phyloP scores from a whole-genome alignment of 2,113 vertebrate species.

The Budorcas taxicolor region DNA sequence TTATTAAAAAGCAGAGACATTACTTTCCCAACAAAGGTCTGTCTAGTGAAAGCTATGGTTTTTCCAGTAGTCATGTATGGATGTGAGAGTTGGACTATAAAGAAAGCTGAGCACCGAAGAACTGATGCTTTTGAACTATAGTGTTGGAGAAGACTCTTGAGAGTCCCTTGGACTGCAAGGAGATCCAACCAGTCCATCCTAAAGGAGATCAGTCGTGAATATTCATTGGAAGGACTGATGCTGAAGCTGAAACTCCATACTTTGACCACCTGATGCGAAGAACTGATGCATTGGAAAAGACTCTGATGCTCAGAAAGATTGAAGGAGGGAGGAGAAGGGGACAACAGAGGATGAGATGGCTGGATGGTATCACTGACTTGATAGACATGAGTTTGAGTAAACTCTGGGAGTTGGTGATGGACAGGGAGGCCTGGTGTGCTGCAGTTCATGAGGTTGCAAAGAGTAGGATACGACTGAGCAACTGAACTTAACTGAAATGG shows the following conservation, averaged over 20 bases:
- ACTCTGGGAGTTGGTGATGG: background rate
- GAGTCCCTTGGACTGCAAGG: background rate
- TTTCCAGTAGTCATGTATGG: background rate
- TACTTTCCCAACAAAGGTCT: background rate
- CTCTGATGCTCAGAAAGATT: background rate
- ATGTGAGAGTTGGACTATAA: background rate
- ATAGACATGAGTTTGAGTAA: background rate
- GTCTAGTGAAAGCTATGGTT: background rate
- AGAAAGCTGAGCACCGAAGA: fast-evolving
- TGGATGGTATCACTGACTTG: background rate
- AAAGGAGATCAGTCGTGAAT: background rate
- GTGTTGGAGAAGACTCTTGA: background rate
- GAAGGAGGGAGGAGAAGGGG: background rate
- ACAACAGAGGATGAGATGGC: background rate
- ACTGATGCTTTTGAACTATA: background rate
- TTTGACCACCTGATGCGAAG: background rate
- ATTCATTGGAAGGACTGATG: background rate
- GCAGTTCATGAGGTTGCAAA: background rate
- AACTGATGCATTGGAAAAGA: background rate
- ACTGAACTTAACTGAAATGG: background rate
- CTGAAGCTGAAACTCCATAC: background rate
- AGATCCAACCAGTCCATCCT: background rate
- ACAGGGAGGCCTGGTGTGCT: background rate
- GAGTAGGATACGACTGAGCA: fast-evolving
- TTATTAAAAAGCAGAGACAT: background rate